Conservation (phyloP, 1,140 invertebrate genomes). For the Cryptotermes secundus region DNA sequence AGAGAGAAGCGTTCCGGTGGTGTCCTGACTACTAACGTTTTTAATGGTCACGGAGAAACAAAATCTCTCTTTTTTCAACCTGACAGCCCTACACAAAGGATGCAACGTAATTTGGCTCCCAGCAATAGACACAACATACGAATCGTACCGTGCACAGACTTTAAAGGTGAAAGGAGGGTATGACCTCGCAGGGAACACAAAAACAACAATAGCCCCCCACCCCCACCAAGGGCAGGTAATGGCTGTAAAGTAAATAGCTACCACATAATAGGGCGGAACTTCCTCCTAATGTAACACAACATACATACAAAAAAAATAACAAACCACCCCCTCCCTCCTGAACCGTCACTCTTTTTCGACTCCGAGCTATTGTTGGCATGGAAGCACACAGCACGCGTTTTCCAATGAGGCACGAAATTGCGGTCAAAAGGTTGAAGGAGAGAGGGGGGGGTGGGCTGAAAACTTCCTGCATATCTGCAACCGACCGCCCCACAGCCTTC, state of each 20-base stretch:
- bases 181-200: background rate
- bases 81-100: background rate
- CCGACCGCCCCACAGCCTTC: background rate
- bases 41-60: background rate
- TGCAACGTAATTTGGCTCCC: background rate
- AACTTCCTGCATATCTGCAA: slow-evolving; percentile 5
- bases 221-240: background rate
- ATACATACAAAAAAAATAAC: background rate
- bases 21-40: background rate
- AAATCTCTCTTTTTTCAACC: background rate
- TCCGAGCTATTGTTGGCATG: background rate
- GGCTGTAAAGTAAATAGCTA: slow-evolving; percentile 8
- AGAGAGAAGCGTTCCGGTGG: no score
- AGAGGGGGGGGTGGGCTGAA: background rate
- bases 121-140: background rate
- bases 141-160: background rate
- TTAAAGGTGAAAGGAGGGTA: background rate
- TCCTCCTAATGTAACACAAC: slow-evolving; percentile 13
- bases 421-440: slow-evolving; percentile 14
- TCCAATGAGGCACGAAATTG: slow-evolving; percentile 16
- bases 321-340: background rate
- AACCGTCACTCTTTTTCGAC: background rate
- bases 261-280: slow-evolving; percentile 14
- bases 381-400: slow-evolving; percentile 14
- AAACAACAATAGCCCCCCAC: slow-evolving; percentile 3